phyloP scores from a whole-genome alignment of 2,888 invertebrate genomes.

The Tyria jacobaeae region DNA sequence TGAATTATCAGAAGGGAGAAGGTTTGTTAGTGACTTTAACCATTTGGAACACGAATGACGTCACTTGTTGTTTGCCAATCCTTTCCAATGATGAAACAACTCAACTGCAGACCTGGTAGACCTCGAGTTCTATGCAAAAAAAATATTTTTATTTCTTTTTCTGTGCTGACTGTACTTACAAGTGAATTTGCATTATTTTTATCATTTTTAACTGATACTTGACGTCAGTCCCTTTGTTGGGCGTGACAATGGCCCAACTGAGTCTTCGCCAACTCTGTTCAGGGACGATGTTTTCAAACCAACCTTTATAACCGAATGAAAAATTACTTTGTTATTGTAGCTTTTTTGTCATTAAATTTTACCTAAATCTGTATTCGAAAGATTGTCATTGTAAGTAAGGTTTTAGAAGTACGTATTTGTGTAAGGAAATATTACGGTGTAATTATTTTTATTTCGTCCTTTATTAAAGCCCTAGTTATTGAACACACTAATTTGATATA shows the following conservation, averaged over 20 bases:
- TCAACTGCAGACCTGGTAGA: no score
- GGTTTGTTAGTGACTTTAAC: no score
- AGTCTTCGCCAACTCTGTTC: constrained; percentile 56
- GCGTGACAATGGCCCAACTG: constrained; percentile 65
- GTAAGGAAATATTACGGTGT: neutral
- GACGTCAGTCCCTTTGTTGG: constrained; percentile 70
- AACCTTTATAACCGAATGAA: constrained; percentile 68
- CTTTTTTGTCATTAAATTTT: constrained; percentile 43
- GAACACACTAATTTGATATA: neutral
- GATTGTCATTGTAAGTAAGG: constrained; percentile 4
- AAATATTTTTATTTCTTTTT: no score
- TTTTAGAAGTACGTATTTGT: neutral
- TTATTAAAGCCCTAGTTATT: neutral
- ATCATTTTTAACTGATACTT: constrained; percentile 72
- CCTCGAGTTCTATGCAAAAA: no score
- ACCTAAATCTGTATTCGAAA: constrained; percentile 39
- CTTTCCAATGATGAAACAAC: neutral
- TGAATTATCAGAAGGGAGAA: no score
- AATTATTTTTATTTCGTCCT: neutral
- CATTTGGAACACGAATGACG: no score
- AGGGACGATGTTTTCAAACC: constrained; percentile 63
- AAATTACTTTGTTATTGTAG: constrained; percentile 74
- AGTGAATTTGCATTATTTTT: constrained; percentile 84
- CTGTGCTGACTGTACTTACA: constrained; percentile 15
- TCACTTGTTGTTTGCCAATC: no score